Evolutionary conservation across 2,113 vertebrate species (phyloP).

Genomic region (Eretmochelys imbricata): DNA sequence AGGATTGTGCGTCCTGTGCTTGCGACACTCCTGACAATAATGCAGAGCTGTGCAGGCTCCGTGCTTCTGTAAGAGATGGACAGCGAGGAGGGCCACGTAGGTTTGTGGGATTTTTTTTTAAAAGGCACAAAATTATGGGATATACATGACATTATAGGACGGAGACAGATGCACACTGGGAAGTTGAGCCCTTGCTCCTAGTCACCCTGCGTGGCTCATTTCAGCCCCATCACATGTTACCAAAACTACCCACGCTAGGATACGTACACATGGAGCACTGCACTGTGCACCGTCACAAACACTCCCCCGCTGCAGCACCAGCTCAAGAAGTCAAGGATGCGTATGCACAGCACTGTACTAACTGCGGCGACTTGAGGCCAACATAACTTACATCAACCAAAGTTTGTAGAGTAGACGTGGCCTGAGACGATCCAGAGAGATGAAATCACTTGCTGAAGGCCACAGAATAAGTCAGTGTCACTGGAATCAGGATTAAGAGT

Average conservation of each 20-base stretch:
- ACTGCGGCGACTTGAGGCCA: not conserved
- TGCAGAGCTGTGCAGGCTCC: too few species aligned
- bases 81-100: not conserved
- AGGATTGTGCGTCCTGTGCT: not conserved
- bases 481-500: not conserved
- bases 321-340: not conserved
- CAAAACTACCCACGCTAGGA: not conserved
- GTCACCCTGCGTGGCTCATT: not conserved
- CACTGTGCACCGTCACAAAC: not conserved
- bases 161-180: not conserved
- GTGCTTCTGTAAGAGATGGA: not conserved
- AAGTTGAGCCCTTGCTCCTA: not conserved
- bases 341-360: not conserved
- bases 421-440: not conserved
- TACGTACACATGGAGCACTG: not conserved
- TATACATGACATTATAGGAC: not conserved
- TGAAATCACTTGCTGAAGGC: not conserved
- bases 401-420: not conserved
- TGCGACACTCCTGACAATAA: too few species aligned
- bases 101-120: not conserved
- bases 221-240: not conserved
- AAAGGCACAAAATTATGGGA: not conserved
- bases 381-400: not conserved
- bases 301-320: not conserved
- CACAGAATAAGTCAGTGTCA: fast-evolving